phyloP scores from a whole-genome alignment of 2,113 vertebrate genomes.

The Peucedramus taeniatus region DNA sequence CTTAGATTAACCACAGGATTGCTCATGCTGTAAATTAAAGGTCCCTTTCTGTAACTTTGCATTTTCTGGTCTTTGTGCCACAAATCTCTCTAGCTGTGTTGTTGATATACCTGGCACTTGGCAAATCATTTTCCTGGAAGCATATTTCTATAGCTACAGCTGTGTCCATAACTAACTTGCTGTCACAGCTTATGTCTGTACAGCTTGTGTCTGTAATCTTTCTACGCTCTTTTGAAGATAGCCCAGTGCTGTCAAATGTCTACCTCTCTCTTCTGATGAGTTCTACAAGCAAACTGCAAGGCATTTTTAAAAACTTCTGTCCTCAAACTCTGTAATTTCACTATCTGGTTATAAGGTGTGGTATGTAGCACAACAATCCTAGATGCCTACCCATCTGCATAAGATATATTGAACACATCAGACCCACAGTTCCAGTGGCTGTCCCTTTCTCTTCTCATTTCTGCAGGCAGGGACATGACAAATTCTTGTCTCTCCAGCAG shows the following conservation, averaged over 20 bases:
- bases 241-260: neutral
- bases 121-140: constrained; percentile 22
- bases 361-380: neutral
- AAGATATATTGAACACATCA: neutral
- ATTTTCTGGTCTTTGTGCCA: neutral
- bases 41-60: neutral
- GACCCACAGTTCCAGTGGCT: neutral
- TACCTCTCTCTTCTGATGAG: neutral
- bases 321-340: neutral
- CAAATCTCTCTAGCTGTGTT: neutral
- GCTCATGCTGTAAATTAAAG: constrained; percentile 58
- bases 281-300: neutral
- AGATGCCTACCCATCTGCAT: neutral
- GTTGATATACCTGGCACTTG: neutral
- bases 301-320: neutral
- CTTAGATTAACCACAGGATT: constrained; percentile 26
- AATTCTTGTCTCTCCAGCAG: neutral
- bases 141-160: neutral
- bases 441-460: neutral
- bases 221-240: neutral
- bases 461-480: neutral
- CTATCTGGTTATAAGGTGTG: neutral
- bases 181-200: neutral
- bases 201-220: neutral
- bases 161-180: neutral